Base-by-base conservation (phyloP, 2,888 invertebrate genomes). In the Lepetodrilus schrolli region DNA sequence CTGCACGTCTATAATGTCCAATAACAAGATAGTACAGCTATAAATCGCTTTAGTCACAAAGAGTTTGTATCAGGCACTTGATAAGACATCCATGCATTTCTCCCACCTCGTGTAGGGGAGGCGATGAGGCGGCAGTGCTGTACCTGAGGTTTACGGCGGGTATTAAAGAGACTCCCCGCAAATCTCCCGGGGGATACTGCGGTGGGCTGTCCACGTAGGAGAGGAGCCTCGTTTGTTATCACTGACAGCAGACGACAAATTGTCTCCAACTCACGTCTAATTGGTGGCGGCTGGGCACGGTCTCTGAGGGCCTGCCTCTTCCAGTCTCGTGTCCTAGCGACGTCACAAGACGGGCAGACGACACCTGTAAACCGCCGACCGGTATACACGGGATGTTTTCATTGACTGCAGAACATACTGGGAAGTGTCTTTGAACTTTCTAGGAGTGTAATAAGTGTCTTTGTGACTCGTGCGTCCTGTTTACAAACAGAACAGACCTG, bases 161-260 rank as follows among this genome's bases (percentile, higher is more conserved):
- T 30, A 58, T 58, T 58, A 30, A 58, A 58, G 26, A 58, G 30
- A 23, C 58, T 23, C 30, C 51, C 26, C 26, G 30, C 17, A 34
- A 58, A 26, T 30, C 7, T 58, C 58, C 58, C 34, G 30, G 34
- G 30, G 58, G 26, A 58, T 58, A 58, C 23, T 17, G 23, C 58
- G 17, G 58, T 34, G 30, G 58, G 26, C 26, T 17, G 34, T 3
- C 58, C 30, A 8, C 26, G 30, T 17, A 34, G 58, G 26, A 58
- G 23, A 30, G n/a, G 17, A 43, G 23, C 34, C 26, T 58, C 58
- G 26, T 58, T 34, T 58, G 58, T 58, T 58, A 30, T 23, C 58
- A 17, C 13, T 26, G 58, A 58, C 58, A 58, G 58, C 58, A 58
- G 58, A 58, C 58, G 58, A 58, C 58, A 58, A 58, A 58, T 58